Percentiles rank a stretch among this genome's conserved stretches.
phyloP scores from a whole-genome alignment of 1,140 invertebrate genomes.

The Drosophila ficusphila region DNA sequence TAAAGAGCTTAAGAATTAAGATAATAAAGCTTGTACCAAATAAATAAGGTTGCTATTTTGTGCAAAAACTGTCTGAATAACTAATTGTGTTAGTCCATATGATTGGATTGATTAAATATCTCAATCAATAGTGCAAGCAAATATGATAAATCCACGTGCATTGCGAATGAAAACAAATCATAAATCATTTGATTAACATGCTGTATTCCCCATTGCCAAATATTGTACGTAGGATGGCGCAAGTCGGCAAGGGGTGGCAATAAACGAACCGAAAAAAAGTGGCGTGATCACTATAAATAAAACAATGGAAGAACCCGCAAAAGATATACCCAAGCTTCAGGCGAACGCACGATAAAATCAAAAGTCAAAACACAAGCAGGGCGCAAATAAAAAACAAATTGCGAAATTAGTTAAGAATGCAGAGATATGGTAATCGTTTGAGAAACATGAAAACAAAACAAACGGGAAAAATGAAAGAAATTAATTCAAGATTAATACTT shows the following conservation, averaged over 20 bases:
- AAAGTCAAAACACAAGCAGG: constrained; percentile 30
- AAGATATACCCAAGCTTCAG: constrained; percentile 11
- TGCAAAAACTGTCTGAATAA: too few relatives aligned
- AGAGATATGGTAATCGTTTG: constrained; percentile 17
- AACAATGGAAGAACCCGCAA: constrained; percentile 58
- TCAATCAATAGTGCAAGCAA: constrained; percentile 11
- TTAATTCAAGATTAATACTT: constrained; percentile 12
- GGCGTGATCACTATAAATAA: constrained; percentile 79
- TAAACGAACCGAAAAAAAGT: constrained; percentile 58
- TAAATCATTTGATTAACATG: constrained; percentile 65
- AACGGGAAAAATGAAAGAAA: constrained; percentile 22
- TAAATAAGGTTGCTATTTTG: too few relatives aligned
- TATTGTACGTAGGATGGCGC: neutral
- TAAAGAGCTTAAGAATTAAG: too few relatives aligned
- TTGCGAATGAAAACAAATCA: constrained; percentile 22
- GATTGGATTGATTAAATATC: too few relatives aligned
- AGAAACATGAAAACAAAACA: constrained; percentile 26
- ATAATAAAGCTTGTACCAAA: too few relatives aligned
- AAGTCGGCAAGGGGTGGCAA: neutral
- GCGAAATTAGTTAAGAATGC: constrained; percentile 42
- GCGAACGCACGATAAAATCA: constrained; percentile 54
- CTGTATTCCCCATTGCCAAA: constrained; percentile 8
- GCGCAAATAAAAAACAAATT: constrained; percentile 25
- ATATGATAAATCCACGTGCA: constrained; percentile 10
- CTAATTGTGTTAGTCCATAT: too few relatives aligned